phyloP scores from a whole-genome alignment of 2,888 invertebrate species.

The Neuroscelio doddi region DNA sequence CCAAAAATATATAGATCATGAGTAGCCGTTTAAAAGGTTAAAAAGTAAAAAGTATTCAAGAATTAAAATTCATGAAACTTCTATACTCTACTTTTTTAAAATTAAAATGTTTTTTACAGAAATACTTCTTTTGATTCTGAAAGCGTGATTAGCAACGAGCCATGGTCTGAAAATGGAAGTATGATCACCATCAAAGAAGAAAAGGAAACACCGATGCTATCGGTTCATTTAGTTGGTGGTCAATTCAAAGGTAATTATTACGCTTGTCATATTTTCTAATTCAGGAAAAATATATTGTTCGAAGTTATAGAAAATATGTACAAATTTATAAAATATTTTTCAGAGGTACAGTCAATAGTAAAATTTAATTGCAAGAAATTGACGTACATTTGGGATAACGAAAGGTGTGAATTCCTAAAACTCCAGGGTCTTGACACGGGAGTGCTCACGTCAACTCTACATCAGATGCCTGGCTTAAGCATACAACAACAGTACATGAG shows the following conservation, averaged over 20 bases:
- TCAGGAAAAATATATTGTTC: too few relatives aligned
- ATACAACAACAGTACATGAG: conserved; percentile 78
- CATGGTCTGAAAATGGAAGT: conserved; percentile 61
- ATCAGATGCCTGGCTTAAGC: conserved; percentile 77
- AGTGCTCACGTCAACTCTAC: conserved; percentile 78
- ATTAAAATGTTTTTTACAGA: conserved; percentile 47
- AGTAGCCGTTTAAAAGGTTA: too few relatives aligned
- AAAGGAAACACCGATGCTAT: conserved; percentile 63
- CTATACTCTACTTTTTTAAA: background rate
- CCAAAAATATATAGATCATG: too few relatives aligned
- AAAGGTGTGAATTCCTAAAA: conserved; percentile 79
- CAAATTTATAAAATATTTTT: conserved; percentile 22
- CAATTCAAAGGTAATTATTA: conserved; percentile 71
- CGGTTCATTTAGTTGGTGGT: conserved; percentile 70
- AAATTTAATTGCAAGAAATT: conserved; percentile 88
- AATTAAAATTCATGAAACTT: too few relatives aligned
- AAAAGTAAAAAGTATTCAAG: too few relatives aligned
- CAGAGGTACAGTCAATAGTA: conserved; percentile 59
- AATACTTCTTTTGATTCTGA: conserved; percentile 58
- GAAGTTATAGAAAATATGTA: too few relatives aligned
- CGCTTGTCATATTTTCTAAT: too few relatives aligned
- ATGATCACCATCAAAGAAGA: conserved; percentile 62
- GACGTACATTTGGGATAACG: conserved; percentile 85
- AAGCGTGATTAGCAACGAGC: conserved; percentile 58
- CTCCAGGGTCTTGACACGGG: conserved; percentile 83